Evolutionary conservation across 53 echinoderm and acorn worm genomes (phyloP).

Genomic region (Paracentrotus lividus): DNA sequence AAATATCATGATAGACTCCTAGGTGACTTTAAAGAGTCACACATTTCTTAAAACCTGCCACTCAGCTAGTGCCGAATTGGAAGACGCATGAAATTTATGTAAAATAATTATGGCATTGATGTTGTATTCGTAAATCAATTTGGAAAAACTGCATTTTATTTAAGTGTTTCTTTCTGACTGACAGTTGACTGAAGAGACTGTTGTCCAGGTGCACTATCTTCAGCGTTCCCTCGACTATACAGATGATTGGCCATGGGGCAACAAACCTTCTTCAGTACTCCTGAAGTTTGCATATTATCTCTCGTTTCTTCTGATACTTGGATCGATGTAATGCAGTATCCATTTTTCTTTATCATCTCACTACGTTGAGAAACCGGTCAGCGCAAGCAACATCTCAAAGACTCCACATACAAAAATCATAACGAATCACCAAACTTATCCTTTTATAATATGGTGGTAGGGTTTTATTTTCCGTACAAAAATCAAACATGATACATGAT

Average conservation of each 20-base stretch:
- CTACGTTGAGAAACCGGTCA: no score
- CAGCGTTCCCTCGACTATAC: neutral
- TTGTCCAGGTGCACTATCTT: conserved; percentile 15
- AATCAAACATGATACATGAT: no score
- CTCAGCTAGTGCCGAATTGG: neutral
- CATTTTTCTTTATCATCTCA: neutral
- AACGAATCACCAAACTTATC: no score
- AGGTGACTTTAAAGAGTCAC: no score
- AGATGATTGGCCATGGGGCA: neutral
- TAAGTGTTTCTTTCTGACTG: neutral
- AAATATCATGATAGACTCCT: no score
- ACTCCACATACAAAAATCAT: no score
- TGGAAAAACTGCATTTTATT: conserved; percentile 22
- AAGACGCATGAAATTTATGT: neutral
- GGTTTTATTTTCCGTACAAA: no score
- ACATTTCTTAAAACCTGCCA: neutral
- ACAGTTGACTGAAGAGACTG: conserved; percentile 11
- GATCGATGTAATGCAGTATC: conserved; percentile 1
- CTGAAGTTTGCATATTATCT: neutral
- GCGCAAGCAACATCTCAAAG: no score
- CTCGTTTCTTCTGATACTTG: neutral
- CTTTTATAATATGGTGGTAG: no score
- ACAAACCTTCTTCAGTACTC: neutral
- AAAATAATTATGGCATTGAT: neutral
- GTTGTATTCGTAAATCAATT: neutral